Conservation (phyloP, 2,888 invertebrate genomes). For the Ditylenchus weischeri region DNA sequence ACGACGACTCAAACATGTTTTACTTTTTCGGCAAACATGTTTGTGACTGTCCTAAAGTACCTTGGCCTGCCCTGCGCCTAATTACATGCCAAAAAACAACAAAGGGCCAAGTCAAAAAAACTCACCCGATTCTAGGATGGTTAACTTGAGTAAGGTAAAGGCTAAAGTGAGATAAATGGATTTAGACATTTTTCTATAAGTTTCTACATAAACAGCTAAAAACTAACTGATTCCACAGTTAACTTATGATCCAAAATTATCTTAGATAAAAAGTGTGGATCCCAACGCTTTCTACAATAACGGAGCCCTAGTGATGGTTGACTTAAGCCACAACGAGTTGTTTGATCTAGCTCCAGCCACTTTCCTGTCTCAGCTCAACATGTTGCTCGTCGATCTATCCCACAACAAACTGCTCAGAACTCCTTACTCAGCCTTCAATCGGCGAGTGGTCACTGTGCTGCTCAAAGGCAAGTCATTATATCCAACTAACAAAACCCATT, state of each 20-base stretch:
- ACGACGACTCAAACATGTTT: no score
- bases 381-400: constrained; percentile 56
- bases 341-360: constrained; percentile 49
- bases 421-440: constrained; percentile 57
- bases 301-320: constrained; percentile 55
- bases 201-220: no score
- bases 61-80: no score
- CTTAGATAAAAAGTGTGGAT: constrained; percentile 54
- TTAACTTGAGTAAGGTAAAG: no score
- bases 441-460: constrained; percentile 55
- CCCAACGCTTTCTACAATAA: constrained; percentile 57
- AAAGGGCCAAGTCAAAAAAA: no score
- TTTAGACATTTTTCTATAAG: no score
- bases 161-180: no score
- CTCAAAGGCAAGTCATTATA: constrained; percentile 49
- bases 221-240: no score
- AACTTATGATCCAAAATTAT: neutral
- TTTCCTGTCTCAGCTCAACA: constrained; percentile 55
- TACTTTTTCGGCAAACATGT: no score
- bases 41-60: no score
- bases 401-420: constrained; percentile 50
- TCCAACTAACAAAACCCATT: neutral
- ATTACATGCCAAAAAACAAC: no score
- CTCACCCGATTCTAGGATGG: no score
- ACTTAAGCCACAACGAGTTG: constrained; percentile 53